phyloP scores from a whole-genome alignment of 2,797 vertebrate species.

The Pangasius larnaudii region DNA sequence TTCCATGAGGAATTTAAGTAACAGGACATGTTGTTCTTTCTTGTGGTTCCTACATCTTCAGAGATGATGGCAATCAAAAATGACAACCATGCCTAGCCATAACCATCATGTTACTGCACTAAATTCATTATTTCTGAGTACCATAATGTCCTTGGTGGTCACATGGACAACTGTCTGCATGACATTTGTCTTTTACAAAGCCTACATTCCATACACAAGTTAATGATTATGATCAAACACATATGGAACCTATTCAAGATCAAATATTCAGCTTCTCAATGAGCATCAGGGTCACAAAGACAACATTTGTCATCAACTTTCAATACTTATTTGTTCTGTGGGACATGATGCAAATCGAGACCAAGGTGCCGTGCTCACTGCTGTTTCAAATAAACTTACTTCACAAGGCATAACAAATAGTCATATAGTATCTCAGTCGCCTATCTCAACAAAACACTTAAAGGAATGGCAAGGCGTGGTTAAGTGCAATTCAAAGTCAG shows the following conservation, averaged over 20 bases:
- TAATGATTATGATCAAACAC: slow-evolving; percentile 35
- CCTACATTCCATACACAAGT: background rate
- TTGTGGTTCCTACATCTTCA: background rate
- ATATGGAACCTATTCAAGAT: slow-evolving; percentile 36
- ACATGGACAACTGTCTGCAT: slow-evolving; percentile 19
- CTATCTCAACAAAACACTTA: slow-evolving; percentile 35
- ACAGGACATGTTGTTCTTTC: background rate
- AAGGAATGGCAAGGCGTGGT: slow-evolving; percentile 29
- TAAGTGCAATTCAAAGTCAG: slow-evolving; percentile 45
- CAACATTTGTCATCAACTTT: slow-evolving; percentile 25
- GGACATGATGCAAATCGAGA: slow-evolving; percentile 23
- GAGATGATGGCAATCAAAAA: background rate
- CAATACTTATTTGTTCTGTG: slow-evolving; percentile 11
- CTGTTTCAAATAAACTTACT: slow-evolving; percentile 36
- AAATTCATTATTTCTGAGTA: slow-evolving; percentile 17
- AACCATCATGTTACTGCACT: background rate
- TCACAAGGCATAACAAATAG: slow-evolving; percentile 45
- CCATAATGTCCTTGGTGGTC: slow-evolving; percentile 11
- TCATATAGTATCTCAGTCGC: slow-evolving; percentile 20
- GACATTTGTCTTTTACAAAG: slow-evolving; percentile 1
- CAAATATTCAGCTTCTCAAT: slow-evolving; percentile 31
- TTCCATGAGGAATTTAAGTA: background rate
- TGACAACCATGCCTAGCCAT: background rate
- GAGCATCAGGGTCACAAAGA: slow-evolving; percentile 33
- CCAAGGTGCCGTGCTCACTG: slow-evolving; percentile 35